Evolutionary conservation across 2,797 vertebrate species (phyloP).

Genomic region (Falco novaeseelandiae): DNA sequence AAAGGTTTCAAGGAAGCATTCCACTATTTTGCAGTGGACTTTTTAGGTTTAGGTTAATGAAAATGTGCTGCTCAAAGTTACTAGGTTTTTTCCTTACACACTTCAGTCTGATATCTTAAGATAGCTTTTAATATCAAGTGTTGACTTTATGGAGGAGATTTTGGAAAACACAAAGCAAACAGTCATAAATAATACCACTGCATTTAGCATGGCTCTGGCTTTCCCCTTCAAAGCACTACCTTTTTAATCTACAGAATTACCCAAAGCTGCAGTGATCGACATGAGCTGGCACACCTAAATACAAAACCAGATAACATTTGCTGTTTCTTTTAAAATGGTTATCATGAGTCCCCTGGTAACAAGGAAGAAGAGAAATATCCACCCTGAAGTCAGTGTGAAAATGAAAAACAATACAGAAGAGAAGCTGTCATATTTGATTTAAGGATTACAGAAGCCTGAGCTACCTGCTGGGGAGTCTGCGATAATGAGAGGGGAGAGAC

Average conservation of each 20-base stretch:
- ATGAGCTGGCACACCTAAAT: background rate
- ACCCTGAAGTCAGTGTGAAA: background rate
- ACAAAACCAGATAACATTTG: background rate
- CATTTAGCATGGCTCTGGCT: background rate
- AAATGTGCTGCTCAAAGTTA: slow-evolving; percentile 16
- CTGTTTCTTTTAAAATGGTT: background rate
- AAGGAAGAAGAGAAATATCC: background rate
- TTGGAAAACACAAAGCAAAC: slow-evolving; percentile 21
- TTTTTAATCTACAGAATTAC: background rate
- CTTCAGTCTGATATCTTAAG: background rate
- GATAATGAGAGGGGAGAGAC: background rate
- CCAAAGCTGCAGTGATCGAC: background rate
- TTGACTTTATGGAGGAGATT: background rate
- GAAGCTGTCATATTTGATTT: slow-evolving; percentile 25
- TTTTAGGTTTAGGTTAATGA: slow-evolving; percentile 28
- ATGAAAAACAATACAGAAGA: background rate
- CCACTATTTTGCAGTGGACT: background rate
- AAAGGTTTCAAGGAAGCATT: background rate
- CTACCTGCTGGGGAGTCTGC: background rate
- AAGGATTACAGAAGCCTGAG: background rate
- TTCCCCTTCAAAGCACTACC: background rate
- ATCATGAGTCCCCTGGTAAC: background rate
- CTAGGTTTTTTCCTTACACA: background rate
- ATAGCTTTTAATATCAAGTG: slow-evolving; percentile 12
- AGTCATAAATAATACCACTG: slow-evolving; percentile 5